Percentiles rank a stretch among this genome's conserved stretches.
Evolutionary conservation across 2,797 vertebrate genomes (phyloP).

Genomic region (Sylvia borin): DNA sequence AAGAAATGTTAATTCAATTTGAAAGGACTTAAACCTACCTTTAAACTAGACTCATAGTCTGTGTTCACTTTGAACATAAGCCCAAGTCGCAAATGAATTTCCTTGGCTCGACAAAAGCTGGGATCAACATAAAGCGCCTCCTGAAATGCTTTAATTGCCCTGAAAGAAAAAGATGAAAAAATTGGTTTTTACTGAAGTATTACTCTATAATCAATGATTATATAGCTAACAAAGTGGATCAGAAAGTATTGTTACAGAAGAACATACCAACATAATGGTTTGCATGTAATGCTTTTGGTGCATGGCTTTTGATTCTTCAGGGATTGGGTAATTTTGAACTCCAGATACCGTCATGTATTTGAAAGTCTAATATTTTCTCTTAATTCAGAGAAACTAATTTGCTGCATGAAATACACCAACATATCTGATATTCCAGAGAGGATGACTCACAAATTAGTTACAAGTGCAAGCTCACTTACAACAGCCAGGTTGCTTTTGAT

Average conservation of each 20-base stretch:
- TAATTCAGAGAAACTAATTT: conserved; percentile 10
- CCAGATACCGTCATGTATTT: not conserved
- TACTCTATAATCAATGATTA: not conserved
- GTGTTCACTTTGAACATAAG: conserved; percentile 99
- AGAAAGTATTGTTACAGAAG: not conserved
- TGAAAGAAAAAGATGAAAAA: conserved; percentile 70
- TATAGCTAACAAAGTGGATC: not conserved
- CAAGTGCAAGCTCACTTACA: not conserved
- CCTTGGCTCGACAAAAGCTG: conserved; percentile 94
- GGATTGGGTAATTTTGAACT: not conserved
- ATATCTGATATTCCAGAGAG: not conserved
- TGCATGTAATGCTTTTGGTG: not conserved
- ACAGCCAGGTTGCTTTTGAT: not conserved
- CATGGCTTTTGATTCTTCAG: not conserved
- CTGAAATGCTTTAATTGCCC: conserved; percentile 98
- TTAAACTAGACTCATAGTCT: conserved; percentile 96
- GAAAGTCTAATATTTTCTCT: not conserved
- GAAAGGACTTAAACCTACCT: conserved; percentile 81
- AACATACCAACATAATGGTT: not conserved
- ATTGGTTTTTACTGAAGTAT: conserved; percentile 19
- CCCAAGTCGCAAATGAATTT: conserved; percentile 97
- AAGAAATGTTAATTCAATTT: not conserved
- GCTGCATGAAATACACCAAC: not conserved
- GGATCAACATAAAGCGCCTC: conserved; percentile 98
- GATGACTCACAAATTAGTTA: not conserved